Evolutionary conservation across 2,797 vertebrate species (phyloP).

Genomic region (Craterocephalus amniculus): DNA sequence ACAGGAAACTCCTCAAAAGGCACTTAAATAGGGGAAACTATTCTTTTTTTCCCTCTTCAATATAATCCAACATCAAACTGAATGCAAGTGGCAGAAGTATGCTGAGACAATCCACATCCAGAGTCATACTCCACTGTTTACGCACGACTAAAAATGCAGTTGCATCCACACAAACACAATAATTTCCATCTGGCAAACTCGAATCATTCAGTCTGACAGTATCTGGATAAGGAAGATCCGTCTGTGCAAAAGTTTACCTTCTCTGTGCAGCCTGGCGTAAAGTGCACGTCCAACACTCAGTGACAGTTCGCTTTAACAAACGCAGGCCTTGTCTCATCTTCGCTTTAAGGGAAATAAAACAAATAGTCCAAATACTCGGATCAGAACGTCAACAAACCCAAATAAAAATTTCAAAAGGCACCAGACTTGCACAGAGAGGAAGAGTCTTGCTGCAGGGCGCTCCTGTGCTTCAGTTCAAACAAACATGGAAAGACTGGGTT

Average conservation of each 20-base stretch:
- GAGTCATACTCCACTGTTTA: conserved; percentile 58
- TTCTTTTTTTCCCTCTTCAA: not conserved
- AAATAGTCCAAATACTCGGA: conserved; percentile 62
- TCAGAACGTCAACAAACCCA: conserved; percentile 60
- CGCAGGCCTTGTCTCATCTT: conserved; percentile 33
- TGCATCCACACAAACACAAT: conserved; percentile 61
- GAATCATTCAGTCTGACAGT: conserved; percentile 59
- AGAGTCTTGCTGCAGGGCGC: conserved; percentile 46
- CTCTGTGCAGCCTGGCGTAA: conserved; percentile 63
- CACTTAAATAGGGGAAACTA: conserved; percentile 73
- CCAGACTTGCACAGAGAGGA: conserved; percentile 77
- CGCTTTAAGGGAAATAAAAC: conserved; percentile 35
- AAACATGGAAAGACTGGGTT: conserved; percentile 61
- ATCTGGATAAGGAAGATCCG: conserved; percentile 68
- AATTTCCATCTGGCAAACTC: conserved; percentile 45
- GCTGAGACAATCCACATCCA: conserved; percentile 43
- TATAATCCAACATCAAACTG: conserved; percentile 29
- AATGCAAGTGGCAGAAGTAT: conserved; percentile 60
- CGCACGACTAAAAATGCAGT: conserved; percentile 53
- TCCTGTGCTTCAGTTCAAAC: conserved; percentile 76
- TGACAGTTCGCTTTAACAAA: conserved; percentile 39
- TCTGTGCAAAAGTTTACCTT: conserved; percentile 81
- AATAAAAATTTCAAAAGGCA: conserved; percentile 80
- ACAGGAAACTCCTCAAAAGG: conserved; percentile 76
- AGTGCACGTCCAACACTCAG: conserved; percentile 61